A percentile compares a stretch with the other conserved stretches of the same genome.
phyloP scores from a whole-genome alignment of 1,140 invertebrate genomes.

The Aphis craccivora region DNA sequence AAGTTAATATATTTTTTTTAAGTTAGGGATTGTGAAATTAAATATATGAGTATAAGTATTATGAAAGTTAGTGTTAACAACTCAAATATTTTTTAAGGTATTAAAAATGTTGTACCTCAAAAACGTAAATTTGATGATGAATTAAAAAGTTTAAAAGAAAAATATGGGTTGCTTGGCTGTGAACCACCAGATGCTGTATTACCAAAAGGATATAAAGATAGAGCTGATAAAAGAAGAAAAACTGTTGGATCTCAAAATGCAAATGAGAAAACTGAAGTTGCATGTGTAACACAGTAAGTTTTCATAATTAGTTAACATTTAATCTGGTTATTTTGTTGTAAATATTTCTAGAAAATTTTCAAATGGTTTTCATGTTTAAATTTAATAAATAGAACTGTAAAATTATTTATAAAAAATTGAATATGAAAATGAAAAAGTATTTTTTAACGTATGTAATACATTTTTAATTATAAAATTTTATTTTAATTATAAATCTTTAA shows the following conservation, averaged over 20 bases:
- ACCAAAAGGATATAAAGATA: constrained; percentile 72
- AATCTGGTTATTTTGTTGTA: neutral
- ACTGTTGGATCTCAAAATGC: constrained; percentile 83
- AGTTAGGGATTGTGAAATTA: neutral
- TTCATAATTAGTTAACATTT: neutral
- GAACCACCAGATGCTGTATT: constrained; percentile 60
- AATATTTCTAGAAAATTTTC: neutral
- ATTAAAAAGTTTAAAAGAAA: constrained; percentile 79
- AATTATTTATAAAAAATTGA: neutral
- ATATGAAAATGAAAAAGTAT: neutral
- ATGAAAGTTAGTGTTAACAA: neutral
- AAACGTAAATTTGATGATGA: constrained; percentile 73
- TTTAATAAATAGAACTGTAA: neutral
- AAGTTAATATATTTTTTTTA: neutral
- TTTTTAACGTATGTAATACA: neutral
- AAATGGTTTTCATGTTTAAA: neutral
- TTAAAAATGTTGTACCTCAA: constrained; percentile 59
- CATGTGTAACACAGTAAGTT: constrained; percentile 80
- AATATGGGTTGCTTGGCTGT: constrained; percentile 74
- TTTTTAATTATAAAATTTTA: neutral
- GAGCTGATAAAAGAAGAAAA: constrained; percentile 77
- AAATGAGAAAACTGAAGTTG: constrained; percentile 80
- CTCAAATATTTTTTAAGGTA: neutral
- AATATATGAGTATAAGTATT: neutral
- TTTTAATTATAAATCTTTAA: neutral